Evolutionary conservation across 1,140 invertebrate genomes (phyloP), one percentile per base, ranked within the genome.

Genomic region (Tigriopus japonicus): DNA sequence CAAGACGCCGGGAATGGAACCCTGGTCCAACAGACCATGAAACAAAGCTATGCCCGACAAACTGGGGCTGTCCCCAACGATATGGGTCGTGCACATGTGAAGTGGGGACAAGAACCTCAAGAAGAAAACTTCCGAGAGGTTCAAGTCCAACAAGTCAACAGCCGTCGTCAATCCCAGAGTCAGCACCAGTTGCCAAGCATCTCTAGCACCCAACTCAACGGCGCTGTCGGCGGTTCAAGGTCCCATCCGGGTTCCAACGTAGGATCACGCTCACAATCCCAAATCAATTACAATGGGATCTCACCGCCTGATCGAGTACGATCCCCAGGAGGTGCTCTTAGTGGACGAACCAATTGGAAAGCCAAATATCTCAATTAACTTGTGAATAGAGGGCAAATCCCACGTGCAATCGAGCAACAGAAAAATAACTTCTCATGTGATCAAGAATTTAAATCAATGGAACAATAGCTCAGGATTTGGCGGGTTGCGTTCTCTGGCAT

Each of bases 321-420:
- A 35, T 21, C 43, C 15, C 59, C 59, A 6, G 41, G 59, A 5
- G 59, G 49, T 3, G 59, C 49, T 5, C 6, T 54, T 5, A 61
- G 45, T 55, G 59, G 59, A 21, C 19, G 59, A 6, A 52, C 53
- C 24, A 52, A 61, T 40, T 61, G 59, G 59, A 61, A 61, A 40
- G 45, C 59, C 15, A 61, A 61, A 49, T 61, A 61, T 53, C 40
- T 61, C 1, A 56, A 61, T n/a, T 61, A 42, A 56, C 14, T 6
- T 52, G 28, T 17, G 12, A 17, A 15, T 10, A 28, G 28, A 19
- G 42, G 15, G 13, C 28, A 40, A 24, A 40, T 19, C 1, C 23
- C 42, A 56, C 41, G 28, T 19, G 14, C 14, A 56, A n/a, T 56
- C 28, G 10, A 15, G 28, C 17, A 15, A 5, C n/a, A 28, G 14